Conservation (phyloP, 2,797 vertebrate species). For the Sitta carolinensis region DNA sequence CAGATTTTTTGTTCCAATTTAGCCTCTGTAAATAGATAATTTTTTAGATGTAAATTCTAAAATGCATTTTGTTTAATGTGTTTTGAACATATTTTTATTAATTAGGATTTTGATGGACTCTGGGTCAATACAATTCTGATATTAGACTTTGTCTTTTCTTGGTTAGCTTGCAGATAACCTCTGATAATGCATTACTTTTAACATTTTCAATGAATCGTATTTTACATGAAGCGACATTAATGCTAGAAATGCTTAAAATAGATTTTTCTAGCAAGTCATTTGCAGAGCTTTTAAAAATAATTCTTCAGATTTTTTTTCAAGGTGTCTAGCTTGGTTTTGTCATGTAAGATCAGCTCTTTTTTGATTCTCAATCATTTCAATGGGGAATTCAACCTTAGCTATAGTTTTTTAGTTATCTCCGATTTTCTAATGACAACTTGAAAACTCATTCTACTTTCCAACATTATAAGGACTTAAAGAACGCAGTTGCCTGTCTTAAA, state of each 20-base stretch:
- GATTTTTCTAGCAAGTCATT: neutral
- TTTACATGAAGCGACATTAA: neutral
- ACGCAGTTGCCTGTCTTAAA: neutral
- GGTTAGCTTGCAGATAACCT: neutral
- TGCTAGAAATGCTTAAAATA: neutral
- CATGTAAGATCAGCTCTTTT: neutral
- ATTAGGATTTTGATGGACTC: neutral
- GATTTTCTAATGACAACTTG: neutral
- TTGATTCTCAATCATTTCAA: neutral
- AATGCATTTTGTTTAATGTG: neutral
- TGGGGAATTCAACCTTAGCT: neutral
- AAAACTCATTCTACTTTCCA: neutral
- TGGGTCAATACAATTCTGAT: neutral
- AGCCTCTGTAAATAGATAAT: neutral
- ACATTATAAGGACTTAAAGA: neutral
- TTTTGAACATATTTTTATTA: neutral
- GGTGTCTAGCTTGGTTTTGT: neutral
- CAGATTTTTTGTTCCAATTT: neutral
- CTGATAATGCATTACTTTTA: conserved; percentile 1
- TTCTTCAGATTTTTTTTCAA: neutral
- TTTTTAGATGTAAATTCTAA: no score
- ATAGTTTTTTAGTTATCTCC: neutral
- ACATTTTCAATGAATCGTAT: neutral
- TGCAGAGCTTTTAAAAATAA: neutral
- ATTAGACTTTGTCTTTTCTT: neutral